phyloP scores from a whole-genome alignment of 2,113 vertebrate species.

The Thinocorus orbignyianus region DNA sequence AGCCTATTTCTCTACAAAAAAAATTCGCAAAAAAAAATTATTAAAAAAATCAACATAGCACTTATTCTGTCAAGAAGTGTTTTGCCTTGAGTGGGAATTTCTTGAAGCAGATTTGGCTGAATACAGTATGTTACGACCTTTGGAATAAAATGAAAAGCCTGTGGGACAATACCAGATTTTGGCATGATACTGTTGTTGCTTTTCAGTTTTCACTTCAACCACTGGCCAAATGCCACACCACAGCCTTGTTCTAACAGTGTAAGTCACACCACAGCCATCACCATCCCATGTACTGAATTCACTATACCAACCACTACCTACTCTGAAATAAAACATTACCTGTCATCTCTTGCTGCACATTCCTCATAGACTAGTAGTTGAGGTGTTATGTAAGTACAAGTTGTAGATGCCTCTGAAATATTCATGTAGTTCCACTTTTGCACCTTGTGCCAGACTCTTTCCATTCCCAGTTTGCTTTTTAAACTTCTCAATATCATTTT shows the following conservation, averaged over 20 bases:
- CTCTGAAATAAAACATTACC: conserved; percentile 8
- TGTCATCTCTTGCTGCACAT: neutral
- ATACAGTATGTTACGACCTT: conserved; percentile 9
- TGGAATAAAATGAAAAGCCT: conserved; percentile 40
- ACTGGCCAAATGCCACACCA: neutral
- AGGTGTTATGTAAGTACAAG: neutral
- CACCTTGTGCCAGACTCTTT: neutral
- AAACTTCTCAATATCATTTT: neutral
- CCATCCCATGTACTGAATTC: neutral
- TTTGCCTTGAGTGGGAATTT: conserved; percentile 38
- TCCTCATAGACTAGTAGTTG: neutral
- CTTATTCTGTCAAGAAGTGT: conserved; percentile 27
- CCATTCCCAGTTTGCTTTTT: neutral
- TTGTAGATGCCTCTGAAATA: neutral
- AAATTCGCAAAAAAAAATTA: neutral
- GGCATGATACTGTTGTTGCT: conserved; percentile 28
- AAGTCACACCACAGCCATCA: conserved; percentile 19
- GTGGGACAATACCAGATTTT: conserved; percentile 39
- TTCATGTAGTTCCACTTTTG: neutral
- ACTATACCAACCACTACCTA: neutral
- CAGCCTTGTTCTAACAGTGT: conserved; percentile 22
- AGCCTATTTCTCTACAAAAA: neutral
- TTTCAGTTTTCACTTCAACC: conserved; percentile 36
- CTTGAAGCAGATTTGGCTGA: conserved; percentile 30
- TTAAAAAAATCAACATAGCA: neutral